Evolutionary conservation across 2,113 vertebrate genomes (phyloP), one percentile per base, ranked within the genome.

Genomic region (Brevimyrus niger): DNA sequence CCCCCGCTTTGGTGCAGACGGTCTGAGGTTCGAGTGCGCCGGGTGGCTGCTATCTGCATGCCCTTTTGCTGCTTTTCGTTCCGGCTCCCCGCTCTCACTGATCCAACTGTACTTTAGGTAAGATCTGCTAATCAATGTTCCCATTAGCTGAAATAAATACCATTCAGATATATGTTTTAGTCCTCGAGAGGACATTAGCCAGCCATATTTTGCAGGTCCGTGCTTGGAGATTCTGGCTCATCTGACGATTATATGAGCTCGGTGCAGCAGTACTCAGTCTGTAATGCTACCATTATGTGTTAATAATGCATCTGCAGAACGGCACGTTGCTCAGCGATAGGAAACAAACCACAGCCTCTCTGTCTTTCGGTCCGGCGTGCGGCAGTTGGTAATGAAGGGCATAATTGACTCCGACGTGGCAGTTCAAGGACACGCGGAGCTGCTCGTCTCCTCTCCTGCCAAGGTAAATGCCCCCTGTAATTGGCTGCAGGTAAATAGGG

Each of bases 381-480:
- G 21, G 61, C 31, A 13, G 44, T 42, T 55, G 65, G n/a, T 42
- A 90, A 82, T 87, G 88, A 61, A 53, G 50, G 31, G 35, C 44
- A 21, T 90, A 86, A 83, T 90, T 92, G 88, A 90, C 50, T 87
- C 90, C 89, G 89, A 90, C 82, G 88, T 89, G 11, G 15, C 50
- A 42, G 88, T 48, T 86, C 61, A 89, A 90, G 88, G 55, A 55
- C 80, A 76, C 15, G 23, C 65, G 86, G 76, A 84, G 65, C 15
- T 15, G 82, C 69, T 88, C 15, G 42, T 58, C 58, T 38, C 88
- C 55, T 31, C 3, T 35, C 17, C 87, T 23, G 53, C 73, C 21
- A 88, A 87, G 53, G 89, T 61, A 87, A 90, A 89, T 55, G 89
- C 89, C 38, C 58, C 38, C 51, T 50, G 23, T 89, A 89, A 92